Conservation (phyloP, 1,140 invertebrate genomes). For the Trichogramma pretiosum region DNA sequence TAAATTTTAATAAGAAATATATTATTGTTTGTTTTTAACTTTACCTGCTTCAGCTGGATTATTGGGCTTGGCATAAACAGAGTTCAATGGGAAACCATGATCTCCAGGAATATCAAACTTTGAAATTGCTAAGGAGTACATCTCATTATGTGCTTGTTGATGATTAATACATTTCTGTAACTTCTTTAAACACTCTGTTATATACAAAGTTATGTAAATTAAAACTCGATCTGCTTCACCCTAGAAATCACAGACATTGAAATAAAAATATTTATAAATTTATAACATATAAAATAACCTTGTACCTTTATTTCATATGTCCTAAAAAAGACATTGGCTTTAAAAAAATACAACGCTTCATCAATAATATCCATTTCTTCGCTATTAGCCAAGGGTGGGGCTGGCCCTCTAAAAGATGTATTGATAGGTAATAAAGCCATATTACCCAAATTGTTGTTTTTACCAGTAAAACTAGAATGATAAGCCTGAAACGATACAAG, state of each 20-base stretch:
- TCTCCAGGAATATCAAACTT: constrained; percentile 98
- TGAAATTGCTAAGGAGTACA: constrained; percentile 90
- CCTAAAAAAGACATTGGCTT: constrained; percentile 98
- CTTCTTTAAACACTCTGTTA: constrained; percentile 95
- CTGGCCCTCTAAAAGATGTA: constrained; percentile 82
- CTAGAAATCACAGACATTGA: constrained; percentile 44
- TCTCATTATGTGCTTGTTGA: constrained; percentile 85
- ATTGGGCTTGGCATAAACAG: constrained; percentile 88
- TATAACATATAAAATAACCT: not conserved
- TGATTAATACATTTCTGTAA: constrained; percentile 86
- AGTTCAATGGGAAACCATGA: constrained; percentile 90
- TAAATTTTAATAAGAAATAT: not conserved
- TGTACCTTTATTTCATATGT: constrained; percentile 95
- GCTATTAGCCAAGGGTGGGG: constrained; percentile 54
- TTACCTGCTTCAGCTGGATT: constrained; percentile 68
- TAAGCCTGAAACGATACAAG: constrained; percentile 54
- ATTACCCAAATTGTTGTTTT: constrained; percentile 76
- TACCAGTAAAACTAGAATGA: constrained; percentile 79
- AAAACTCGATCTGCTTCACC: constrained; percentile 90
- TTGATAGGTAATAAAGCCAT: constrained; percentile 82
- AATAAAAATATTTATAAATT: constrained; percentile 6
- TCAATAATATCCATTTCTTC: constrained; percentile 90
- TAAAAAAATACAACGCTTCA: constrained; percentile 94
- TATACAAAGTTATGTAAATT: constrained; percentile 98
- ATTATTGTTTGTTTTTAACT: not conserved